Base-by-base conservation (phyloP, 2,113 vertebrate genomes). In the Ameiurus melas region DNA sequence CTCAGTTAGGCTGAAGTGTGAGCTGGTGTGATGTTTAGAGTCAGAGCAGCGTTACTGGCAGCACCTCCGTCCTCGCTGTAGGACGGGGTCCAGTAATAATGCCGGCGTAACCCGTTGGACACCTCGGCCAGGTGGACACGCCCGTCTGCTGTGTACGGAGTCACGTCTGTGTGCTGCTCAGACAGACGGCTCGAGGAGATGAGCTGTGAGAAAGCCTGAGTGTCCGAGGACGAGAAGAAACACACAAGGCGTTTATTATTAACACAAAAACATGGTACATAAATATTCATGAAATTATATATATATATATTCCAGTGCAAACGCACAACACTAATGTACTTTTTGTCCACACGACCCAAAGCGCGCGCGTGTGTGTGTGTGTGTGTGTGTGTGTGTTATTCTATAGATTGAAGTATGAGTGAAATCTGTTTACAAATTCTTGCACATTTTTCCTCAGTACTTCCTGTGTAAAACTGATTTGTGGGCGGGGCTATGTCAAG, bases 201-300 rank as follows among this genome's bases (percentile, higher is more conserved):
- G 89, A 99, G 93, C 14, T 94, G 91, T 51, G 94, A 92, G 94
- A 97, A 97, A 4, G 94, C 97, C 98, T 99, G 94, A 17, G 57
- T 9, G 77, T 53, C 30, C 62, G 25, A 66, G 47, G 2, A 80
- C 51, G 13, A 62, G 17, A 55, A 66, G 5, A 39, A 55, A 73
- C 36, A 71, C 14, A 10, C 43, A 36, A 3, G 3, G 51, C 9
- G 2, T 39, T 39, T 20, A 39, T 25, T 25, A 43, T 62, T 55
- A 17, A 79, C 77, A 78, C 20, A 51, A 51, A 19, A 27, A 53
- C 7, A 2, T 53, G 25, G 53, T 51, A n/a, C 4, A 53, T 27
- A 58, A 57, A 57, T 5, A 51, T 51, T 39, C 36, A 39, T 39
- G 36, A 39, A 39, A 57, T 7, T n/a, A n/a, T n/a, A n/a, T n/a